Percentiles rank a stretch among this genome's conserved stretches.
Evolutionary conservation across 2,113 vertebrate species (phyloP).

Genomic region (Megalops atlanticus): DNA sequence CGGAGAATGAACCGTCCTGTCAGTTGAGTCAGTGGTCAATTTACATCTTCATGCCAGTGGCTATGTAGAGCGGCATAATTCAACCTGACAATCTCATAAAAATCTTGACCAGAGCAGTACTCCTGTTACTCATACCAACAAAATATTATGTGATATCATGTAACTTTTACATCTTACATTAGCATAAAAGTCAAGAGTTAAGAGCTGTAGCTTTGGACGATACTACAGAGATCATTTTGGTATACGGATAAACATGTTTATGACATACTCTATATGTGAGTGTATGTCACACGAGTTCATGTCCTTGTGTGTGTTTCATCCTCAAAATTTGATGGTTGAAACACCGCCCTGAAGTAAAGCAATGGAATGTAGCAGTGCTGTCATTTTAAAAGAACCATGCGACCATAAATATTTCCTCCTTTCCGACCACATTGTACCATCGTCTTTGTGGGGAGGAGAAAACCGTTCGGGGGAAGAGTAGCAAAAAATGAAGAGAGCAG

Average conservation of each 20-base stretch:
- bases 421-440: neutral
- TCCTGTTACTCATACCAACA: neutral
- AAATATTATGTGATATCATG: neutral
- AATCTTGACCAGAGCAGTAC: constrained; percentile 33
- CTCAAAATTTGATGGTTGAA: neutral
- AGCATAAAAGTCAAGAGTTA: too few relatives aligned
- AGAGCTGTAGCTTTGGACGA: too few relatives aligned
- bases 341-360: neutral
- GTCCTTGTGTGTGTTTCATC: neutral
- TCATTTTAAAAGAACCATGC: neutral
- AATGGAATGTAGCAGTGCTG: neutral
- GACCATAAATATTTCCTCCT: too few relatives aligned
- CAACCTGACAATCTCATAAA: constrained; percentile 60
- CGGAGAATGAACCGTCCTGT: constrained; percentile 65
- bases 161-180: too few relatives aligned
- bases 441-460: neutral
- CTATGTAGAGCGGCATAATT: constrained; percentile 47
- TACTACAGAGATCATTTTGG: too few relatives aligned
- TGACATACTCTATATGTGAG: constrained; percentile 20
- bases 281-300: too few relatives aligned
- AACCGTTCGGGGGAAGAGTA: constrained; percentile 51
- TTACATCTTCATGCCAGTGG: constrained; percentile 50
- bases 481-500: constrained; percentile 64
- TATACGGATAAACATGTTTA: constrained; percentile 16
- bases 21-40: constrained; percentile 71